Percentiles rank a stretch among this genome's conserved stretches.
These are phyloP conservation scores for Mormyrus hasselquistii DNA, from an alignment of 2,797 vertebrate species.

Conservation along the genomic window DNA sequence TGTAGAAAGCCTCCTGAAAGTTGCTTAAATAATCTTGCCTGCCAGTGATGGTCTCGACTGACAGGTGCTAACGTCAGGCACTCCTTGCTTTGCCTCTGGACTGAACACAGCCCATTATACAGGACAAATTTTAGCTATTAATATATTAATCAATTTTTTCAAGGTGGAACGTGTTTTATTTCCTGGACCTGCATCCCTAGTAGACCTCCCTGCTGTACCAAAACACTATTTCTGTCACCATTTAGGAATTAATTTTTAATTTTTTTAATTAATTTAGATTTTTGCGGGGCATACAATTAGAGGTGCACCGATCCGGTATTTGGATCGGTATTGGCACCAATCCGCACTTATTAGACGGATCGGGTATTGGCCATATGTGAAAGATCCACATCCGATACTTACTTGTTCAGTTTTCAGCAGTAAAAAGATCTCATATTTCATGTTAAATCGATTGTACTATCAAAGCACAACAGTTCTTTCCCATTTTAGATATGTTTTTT, in stretches of 20 bases:
- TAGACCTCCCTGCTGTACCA: background rate
- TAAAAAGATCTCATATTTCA: background rate
- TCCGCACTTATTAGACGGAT: background rate
- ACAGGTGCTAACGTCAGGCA: background rate
- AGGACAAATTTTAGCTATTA: no score
- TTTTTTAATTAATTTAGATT: background rate
- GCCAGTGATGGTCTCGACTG: background rate
- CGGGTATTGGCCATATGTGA: background rate
- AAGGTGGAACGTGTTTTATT: no score
- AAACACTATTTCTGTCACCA: background rate
- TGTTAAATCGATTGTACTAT: no score
- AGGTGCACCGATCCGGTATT: background rate
- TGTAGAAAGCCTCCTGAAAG: slow-evolving; percentile 18
- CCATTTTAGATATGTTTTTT: background rate
- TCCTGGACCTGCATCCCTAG: background rate
- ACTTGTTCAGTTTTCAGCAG: background rate
- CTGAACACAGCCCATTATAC: background rate
- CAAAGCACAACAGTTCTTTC: no score
- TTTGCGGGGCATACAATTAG: background rate
- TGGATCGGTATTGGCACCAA: background rate
- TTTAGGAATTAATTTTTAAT: background rate
- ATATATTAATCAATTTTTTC: no score
- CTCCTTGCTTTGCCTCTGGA: background rate
- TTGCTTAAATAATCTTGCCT: slow-evolving; percentile 24
- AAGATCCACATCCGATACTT: background rate